phyloP scores from a whole-genome alignment of 2,113 vertebrate genomes.

The Ceyx margarethae region DNA sequence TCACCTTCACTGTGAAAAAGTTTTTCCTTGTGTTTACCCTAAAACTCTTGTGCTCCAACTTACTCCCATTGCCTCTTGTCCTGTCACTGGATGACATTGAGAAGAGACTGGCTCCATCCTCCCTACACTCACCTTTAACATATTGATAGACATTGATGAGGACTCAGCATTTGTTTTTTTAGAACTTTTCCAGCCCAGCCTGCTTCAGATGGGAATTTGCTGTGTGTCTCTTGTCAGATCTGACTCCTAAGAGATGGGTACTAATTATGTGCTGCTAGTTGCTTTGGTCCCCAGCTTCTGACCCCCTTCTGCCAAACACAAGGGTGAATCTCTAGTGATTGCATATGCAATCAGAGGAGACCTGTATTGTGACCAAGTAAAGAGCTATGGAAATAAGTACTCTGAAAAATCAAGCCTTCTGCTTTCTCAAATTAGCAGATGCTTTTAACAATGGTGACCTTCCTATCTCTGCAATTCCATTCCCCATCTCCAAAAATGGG shows the following conservation, averaged over 20 bases:
- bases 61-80: no score
- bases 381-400: slow-evolving; percentile 4
- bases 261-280: neutral
- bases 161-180: neutral
- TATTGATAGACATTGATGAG: no score
- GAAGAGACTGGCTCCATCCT: no score
- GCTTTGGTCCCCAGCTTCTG: neutral
- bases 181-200: neutral
- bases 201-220: neutral
- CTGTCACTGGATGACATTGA: no score
- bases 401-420: neutral
- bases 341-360: neutral
- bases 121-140: no score
- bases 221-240: neutral
- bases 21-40: no score
- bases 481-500: neutral
- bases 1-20: no score
- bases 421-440: slow-evolving; percentile 2
- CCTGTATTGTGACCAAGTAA: neutral
- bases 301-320: neutral
- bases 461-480: neutral
- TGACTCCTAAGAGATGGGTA: neutral
- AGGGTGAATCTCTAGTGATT: neutral
- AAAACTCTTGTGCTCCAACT: no score
- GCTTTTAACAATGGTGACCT: slow-evolving; percentile 36